Evolutionary conservation across 2,797 vertebrate species (phyloP).

Genomic region (Parotocinclus haroldoi): DNA sequence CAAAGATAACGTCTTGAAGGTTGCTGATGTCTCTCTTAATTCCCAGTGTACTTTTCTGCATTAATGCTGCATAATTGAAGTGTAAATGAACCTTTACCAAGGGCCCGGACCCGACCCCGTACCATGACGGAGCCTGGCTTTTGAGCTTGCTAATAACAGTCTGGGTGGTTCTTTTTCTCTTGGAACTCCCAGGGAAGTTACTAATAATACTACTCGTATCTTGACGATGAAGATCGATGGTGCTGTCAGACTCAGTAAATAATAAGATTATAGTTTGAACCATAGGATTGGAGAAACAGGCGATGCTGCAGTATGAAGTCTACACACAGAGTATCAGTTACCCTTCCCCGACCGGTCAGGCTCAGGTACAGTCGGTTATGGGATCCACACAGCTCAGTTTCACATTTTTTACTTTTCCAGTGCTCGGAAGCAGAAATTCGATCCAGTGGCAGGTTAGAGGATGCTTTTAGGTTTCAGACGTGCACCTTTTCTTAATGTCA

Average conservation of each 20-base stretch:
- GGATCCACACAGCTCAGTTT: conserved; percentile 73
- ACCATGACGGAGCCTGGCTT: too few relatives aligned
- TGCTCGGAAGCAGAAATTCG: conserved; percentile 68
- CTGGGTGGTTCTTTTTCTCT: too few relatives aligned
- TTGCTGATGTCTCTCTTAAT: too few relatives aligned
- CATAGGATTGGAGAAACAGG: conserved; percentile 46
- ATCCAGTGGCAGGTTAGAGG: conserved; percentile 67
- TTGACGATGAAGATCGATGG: too few relatives aligned
- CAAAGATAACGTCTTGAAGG: too few relatives aligned
- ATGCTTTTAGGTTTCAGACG: conserved; percentile 62
- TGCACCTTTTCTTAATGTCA: conserved; percentile 44
- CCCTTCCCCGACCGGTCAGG: conserved; percentile 58
- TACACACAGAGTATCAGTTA: conserved; percentile 68
- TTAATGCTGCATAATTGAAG: too few relatives aligned
- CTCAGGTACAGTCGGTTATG: conserved; percentile 61
- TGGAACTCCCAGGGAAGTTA: too few relatives aligned
- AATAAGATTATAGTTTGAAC: conserved; percentile 66
- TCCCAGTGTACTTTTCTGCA: too few relatives aligned
- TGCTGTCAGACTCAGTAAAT: background rate
- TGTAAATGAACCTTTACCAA: too few relatives aligned
- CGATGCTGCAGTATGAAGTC: conserved; percentile 47
- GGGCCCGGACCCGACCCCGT: too few relatives aligned
- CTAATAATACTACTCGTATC: too few relatives aligned
- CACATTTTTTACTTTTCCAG: conserved; percentile 72
- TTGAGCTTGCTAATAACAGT: too few relatives aligned